Conservation (phyloP, 2,888 invertebrate species). For the Gnatocerus cornutus region DNA sequence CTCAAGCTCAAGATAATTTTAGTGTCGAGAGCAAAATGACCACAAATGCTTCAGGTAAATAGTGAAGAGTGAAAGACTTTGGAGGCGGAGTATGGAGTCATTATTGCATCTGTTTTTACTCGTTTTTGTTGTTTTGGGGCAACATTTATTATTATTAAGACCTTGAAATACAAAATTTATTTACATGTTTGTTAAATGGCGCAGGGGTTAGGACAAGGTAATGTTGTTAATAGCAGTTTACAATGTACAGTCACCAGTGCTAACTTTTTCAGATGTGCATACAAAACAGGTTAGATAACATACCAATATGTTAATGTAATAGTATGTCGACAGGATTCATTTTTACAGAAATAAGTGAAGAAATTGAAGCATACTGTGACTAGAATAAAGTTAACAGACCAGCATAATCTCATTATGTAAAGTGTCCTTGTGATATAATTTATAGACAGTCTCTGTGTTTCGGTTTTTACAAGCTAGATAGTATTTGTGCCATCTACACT, state of each 20-base stretch:
- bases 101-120: background rate
- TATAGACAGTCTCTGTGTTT: background rate
- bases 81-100: too few species aligned
- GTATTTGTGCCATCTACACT: constrained; percentile 5
- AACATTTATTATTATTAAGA: background rate
- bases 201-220: constrained; percentile 22
- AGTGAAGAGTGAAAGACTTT: too few species aligned
- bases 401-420: background rate
- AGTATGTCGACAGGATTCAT: too few species aligned
- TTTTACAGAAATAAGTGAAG: background rate
- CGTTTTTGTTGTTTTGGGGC: background rate
- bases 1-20: too few species aligned
- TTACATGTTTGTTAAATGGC: constrained; percentile 1
- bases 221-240: background rate
- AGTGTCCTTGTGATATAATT: constrained; percentile 2
- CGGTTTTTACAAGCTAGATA: constrained; percentile 3
- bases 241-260: constrained; percentile 2
- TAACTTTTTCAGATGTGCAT: background rate
- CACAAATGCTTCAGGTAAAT: too few species aligned
- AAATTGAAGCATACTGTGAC: background rate
- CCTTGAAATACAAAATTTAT: constrained; percentile 4
- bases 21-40: too few species aligned
- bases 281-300: constrained; percentile 14
- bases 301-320: constrained; percentile 1
- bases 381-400: constrained; percentile 2